These are phyloP conservation scores for Microchirus variegatus DNA, from an alignment of 2,797 vertebrate genomes.

Conservation along the genomic window DNA sequence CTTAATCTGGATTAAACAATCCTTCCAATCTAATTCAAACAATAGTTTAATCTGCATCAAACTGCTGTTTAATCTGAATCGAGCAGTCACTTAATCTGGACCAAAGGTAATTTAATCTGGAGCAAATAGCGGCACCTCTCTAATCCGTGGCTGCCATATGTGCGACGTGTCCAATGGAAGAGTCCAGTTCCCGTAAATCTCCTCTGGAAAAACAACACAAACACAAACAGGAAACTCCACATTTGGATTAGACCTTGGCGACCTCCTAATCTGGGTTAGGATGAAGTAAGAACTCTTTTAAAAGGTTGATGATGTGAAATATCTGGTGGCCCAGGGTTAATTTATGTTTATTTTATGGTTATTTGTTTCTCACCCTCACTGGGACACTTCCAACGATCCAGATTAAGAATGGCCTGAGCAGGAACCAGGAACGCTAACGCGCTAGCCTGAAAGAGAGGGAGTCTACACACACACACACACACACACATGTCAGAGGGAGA, in stretches of 20 bases:
- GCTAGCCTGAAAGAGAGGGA: constrained; percentile 96
- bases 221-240: neutral
- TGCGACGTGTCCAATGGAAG: constrained; percentile 90
- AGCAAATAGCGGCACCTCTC: constrained; percentile 82
- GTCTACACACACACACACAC: constrained; percentile 70
- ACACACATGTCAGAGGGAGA: too few species aligned
- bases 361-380: constrained; percentile 87
- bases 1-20: too few species aligned
- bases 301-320: too few species aligned
- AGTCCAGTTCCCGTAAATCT: constrained; percentile 93
- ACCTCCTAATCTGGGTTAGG: too few species aligned
- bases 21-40: too few species aligned
- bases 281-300: too few species aligned
- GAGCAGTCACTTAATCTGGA: neutral
- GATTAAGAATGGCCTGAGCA: constrained; percentile 89
- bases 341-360: too few species aligned
- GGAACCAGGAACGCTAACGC: constrained; percentile 94
- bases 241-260: too few species aligned
- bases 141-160: constrained; percentile 93
- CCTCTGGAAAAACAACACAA: constrained; percentile 73
- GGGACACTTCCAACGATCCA: constrained; percentile 94
- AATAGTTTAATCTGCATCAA: too few species aligned
- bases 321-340: too few species aligned
- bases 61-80: too few species aligned
- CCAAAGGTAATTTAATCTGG: neutral